A percentile compares a stretch with the other conserved stretches of the same genome.
phyloP scores from a whole-genome alignment of 2,113 vertebrate genomes.

The Scomber scombrus region DNA sequence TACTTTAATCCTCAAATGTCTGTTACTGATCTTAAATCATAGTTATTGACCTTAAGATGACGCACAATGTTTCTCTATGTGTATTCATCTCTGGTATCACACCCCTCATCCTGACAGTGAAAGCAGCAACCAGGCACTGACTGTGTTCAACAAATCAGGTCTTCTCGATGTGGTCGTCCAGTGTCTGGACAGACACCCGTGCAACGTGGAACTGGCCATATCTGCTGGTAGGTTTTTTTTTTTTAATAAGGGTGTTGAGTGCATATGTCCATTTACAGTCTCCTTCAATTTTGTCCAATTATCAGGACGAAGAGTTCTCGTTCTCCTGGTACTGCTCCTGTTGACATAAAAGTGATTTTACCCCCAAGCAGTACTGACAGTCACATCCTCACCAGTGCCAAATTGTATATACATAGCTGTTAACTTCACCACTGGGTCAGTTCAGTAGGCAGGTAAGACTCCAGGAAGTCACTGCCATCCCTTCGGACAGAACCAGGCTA shows the following conservation, averaged over 20 bases:
- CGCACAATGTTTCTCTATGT: background rate
- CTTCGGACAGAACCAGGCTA: too few relatives aligned
- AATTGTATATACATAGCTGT: too few relatives aligned
- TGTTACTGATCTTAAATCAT: background rate
- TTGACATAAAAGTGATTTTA: background rate
- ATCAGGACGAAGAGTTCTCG: background rate
- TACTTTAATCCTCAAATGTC: too few relatives aligned
- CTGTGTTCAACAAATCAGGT: slow-evolving; percentile 92
- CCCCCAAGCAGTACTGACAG: background rate
- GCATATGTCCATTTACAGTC: background rate
- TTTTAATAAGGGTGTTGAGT: background rate
- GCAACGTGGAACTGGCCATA: slow-evolving; percentile 91
- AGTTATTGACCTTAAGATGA: background rate
- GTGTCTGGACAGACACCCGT: slow-evolving; percentile 89
- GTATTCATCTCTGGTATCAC: background rate
- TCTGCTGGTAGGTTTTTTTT: slow-evolving; percentile 88
- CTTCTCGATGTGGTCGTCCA: slow-evolving; percentile 90
- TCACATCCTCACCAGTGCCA: background rate
- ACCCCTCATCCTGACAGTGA: slow-evolving; percentile 84
- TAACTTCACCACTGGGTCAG: too few relatives aligned
- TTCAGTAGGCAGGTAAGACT: too few relatives aligned
- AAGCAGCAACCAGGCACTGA: slow-evolving; percentile 91
- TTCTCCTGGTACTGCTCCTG: background rate
- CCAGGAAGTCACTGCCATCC: too few relatives aligned
- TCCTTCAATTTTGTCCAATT: background rate